Evolutionary conservation across 2,888 invertebrate species (phyloP).

Genomic region (Calameuta idolon): DNA sequence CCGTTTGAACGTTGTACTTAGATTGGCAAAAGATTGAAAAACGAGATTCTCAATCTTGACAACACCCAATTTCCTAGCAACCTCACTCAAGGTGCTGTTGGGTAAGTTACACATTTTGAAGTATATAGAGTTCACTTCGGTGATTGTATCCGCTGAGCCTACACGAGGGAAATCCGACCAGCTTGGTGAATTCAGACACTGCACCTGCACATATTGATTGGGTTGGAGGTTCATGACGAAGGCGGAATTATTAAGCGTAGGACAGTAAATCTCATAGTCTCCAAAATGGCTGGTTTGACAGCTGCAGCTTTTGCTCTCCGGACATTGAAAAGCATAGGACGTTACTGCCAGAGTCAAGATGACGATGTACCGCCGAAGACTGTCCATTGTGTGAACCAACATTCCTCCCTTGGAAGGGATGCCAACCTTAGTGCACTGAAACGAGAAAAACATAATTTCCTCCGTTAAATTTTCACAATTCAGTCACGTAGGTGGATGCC

Average conservation of each 20-base stretch:
- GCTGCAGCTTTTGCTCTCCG: conserved; percentile 32
- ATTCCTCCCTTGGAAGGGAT: neutral
- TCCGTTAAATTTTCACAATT: neutral
- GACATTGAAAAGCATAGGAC: conserved; percentile 29
- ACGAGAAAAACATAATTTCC: neutral
- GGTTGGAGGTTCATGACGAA: conserved; percentile 38
- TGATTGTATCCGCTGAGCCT: conserved; percentile 6
- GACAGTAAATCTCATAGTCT: conserved; percentile 40
- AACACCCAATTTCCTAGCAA: conserved; percentile 38
- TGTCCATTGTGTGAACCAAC: conserved; percentile 17
- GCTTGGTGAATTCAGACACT: conserved; percentile 32
- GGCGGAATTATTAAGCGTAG: conserved; percentile 19
- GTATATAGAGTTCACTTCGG: conserved; percentile 22
- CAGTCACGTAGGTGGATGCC: neutral
- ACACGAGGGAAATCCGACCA: conserved; percentile 44
- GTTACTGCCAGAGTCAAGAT: conserved; percentile 14
- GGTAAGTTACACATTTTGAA: conserved; percentile 46
- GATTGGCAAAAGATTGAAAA: conserved; percentile 37
- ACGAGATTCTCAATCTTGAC: conserved; percentile 30
- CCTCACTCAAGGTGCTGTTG: conserved; percentile 33
- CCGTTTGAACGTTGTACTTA: conserved; percentile 65
- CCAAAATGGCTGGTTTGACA: conserved; percentile 18
- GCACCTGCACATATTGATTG: conserved; percentile 32
- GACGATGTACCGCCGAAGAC: conserved; percentile 21
- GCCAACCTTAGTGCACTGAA: neutral